Conservation (phyloP, 2,888 invertebrate genomes). For the Lasioglossum calceatum region DNA sequence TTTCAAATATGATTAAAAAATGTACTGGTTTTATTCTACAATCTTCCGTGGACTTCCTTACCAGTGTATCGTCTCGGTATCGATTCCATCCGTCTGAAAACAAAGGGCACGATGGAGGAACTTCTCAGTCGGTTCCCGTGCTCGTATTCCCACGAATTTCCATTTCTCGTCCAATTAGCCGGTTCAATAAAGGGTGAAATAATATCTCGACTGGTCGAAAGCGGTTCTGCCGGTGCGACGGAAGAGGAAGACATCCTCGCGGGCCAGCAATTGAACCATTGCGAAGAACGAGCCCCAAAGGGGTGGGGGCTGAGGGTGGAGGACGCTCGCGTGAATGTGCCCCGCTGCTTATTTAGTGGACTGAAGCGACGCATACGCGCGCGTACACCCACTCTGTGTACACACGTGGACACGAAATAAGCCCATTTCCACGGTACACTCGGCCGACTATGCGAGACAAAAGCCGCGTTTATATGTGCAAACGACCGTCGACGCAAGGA, state of each 20-base stretch:
- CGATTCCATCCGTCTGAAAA: neutral
- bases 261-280: conserved; percentile 35
- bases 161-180: neutral
- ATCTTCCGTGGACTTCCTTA: no score
- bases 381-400: neutral
- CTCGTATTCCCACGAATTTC: neutral
- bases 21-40: no score
- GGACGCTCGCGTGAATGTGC: conserved; percentile 45
- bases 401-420: conserved; percentile 60
- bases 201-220: neutral
- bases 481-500: conserved; percentile 59
- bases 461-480: conserved; percentile 66
- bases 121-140: neutral
- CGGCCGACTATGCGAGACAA: conserved; percentile 60
- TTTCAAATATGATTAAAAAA: no score
- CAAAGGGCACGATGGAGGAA: neutral
- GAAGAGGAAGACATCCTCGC: neutral
- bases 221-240: neutral
- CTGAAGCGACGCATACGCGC: conserved; percentile 42
- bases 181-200: neutral
- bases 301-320: neutral
- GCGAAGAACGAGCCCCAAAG: conserved; percentile 10
- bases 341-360: conserved; percentile 58
- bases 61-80: neutral
- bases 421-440: conserved; percentile 67